A percentile compares a stretch with the other conserved stretches of the same genome.
Evolutionary conservation across 2,113 vertebrate species (phyloP).

Genomic region (Lagopus leucura): DNA sequence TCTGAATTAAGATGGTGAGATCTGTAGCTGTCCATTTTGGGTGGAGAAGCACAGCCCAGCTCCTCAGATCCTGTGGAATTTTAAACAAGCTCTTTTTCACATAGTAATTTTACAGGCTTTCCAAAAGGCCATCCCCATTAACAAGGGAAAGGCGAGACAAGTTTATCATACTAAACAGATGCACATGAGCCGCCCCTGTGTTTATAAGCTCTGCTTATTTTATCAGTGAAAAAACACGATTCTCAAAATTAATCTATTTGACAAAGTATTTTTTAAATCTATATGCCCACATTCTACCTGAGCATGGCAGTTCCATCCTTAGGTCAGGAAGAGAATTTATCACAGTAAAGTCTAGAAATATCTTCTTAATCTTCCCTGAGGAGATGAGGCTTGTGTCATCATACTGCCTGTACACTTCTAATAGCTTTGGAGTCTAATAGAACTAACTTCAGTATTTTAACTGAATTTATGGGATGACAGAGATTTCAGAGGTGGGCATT

Average conservation of each 20-base stretch:
- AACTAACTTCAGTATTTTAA: not conserved
- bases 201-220: not conserved
- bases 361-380: not conserved
- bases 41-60: not conserved
- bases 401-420: not conserved
- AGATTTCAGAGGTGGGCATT: not conserved
- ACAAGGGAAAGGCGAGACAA: conserved; percentile 24
- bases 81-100: conserved; percentile 34
- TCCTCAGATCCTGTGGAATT: conserved; percentile 17
- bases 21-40: conserved; percentile 17
- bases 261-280: not conserved
- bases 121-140: conserved; percentile 19
- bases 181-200: not conserved
- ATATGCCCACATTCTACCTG: not conserved
- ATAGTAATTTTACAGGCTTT: not conserved
- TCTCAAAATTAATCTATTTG: not conserved
- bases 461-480: not conserved
- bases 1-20: conserved; percentile 64
- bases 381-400: not conserved
- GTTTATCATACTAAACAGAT: not conserved
- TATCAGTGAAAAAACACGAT: not conserved
- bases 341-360: not conserved
- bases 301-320: not conserved
- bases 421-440: not conserved
- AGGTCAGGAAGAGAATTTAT: not conserved